phyloP scores from a whole-genome alignment of 2,113 vertebrate species.

The Cardinalis cardinalis region DNA sequence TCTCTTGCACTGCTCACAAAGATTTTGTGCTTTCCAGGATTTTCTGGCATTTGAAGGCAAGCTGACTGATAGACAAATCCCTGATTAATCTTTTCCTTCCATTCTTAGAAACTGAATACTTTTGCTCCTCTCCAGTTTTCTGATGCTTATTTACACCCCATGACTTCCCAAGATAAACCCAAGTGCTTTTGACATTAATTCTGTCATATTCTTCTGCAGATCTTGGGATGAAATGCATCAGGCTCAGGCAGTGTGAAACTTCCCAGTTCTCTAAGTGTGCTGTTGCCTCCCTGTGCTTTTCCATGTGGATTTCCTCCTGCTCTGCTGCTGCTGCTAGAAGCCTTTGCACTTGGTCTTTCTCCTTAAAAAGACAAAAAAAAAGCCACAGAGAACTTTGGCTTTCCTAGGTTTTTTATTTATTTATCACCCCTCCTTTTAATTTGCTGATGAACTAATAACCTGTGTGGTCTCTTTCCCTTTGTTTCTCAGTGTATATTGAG shows the following conservation, averaged over 20 bases:
- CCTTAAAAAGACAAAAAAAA: background rate
- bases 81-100: background rate
- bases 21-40: background rate
- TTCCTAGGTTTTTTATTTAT: background rate
- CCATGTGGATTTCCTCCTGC: background rate
- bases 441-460: background rate
- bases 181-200: background rate
- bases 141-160: background rate
- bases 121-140: background rate
- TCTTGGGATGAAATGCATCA: background rate
- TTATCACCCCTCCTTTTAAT: background rate
- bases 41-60: background rate
- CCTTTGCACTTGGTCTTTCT: background rate
- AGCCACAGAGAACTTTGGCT: background rate
- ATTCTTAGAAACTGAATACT: background rate
- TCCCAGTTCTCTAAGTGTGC: background rate
- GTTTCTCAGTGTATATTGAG: background rate
- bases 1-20: background rate
- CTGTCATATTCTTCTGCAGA: background rate
- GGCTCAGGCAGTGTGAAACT: background rate
- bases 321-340: background rate
- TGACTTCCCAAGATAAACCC: background rate
- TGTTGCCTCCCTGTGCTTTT: background rate
- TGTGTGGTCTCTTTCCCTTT: background rate
- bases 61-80: background rate